These are phyloP conservation scores for Synanthedon formicaeformis DNA, from an alignment of 2,888 invertebrate genomes.

Conservation along the genomic window DNA sequence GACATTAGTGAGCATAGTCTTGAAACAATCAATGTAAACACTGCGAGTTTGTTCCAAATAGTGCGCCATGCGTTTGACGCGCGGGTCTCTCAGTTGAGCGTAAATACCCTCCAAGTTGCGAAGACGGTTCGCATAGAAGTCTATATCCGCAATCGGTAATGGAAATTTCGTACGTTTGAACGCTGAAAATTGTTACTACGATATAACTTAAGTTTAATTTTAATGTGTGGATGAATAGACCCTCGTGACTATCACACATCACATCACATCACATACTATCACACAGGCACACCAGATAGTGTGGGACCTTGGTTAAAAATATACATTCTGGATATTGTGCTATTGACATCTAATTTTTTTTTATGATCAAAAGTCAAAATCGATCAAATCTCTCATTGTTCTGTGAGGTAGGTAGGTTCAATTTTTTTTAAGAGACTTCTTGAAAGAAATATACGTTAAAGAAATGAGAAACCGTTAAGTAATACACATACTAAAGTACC, in stretches of 20 bases:
- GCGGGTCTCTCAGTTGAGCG: constrained; percentile 84
- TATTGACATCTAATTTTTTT: too few relatives aligned
- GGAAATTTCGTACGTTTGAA: constrained; percentile 79
- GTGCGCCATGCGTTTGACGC: constrained; percentile 86
- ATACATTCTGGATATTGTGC: too few relatives aligned
- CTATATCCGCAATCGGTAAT: constrained; percentile 77
- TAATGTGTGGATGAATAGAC: not conserved
- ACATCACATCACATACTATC: not conserved
- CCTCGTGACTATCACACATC: not conserved
- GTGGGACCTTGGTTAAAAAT: too few relatives aligned
- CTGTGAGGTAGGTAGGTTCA: too few relatives aligned
- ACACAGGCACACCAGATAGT: too few relatives aligned
- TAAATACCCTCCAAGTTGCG: constrained; percentile 89
- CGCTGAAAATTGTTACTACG: constrained; percentile 27
- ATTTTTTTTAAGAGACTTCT: too few relatives aligned
- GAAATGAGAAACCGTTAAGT: too few relatives aligned
- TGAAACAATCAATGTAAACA: constrained; percentile 82
- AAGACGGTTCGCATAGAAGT: constrained; percentile 83
- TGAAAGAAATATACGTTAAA: too few relatives aligned
- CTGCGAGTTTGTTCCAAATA: constrained; percentile 83
- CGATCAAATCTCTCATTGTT: too few relatives aligned
- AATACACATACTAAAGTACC: constrained; percentile 29
- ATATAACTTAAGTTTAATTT: too few relatives aligned
- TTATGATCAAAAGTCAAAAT: too few relatives aligned
- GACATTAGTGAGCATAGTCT: constrained; percentile 81